Percentiles rank a stretch among this genome's conserved stretches.
These are phyloP conservation scores for Merodon equestris DNA, from an alignment of 2,888 invertebrate genomes.

Conservation along the genomic window DNA sequence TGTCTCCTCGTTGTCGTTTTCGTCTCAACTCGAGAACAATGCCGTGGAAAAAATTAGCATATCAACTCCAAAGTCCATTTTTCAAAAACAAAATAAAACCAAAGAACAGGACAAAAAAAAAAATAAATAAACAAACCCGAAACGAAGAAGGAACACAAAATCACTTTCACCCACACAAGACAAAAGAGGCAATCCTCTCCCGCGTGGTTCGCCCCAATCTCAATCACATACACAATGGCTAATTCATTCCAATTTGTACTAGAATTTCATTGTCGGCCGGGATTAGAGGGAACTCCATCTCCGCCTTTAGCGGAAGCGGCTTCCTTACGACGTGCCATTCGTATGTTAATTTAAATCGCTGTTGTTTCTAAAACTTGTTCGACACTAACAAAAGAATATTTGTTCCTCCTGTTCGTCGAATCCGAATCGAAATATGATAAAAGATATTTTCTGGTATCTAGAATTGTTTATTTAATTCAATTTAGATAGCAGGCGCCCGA, in stretches of 20 bases:
- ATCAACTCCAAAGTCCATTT: conserved; percentile 47
- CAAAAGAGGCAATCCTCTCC: neutral
- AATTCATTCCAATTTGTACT: conserved; percentile 65
- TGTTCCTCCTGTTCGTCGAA: conserved; percentile 12
- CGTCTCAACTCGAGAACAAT: neutral
- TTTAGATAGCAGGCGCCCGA: conserved; percentile 21
- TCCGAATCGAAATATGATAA: conserved; percentile 44
- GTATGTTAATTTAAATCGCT: conserved; percentile 61
- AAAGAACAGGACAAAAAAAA: no score
- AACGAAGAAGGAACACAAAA: conserved; percentile 26
- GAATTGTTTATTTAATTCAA: conserved; percentile 25
- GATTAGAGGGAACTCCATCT: no score
- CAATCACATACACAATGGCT: conserved; percentile 43
- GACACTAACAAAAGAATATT: conserved; percentile 62
- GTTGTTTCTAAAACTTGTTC: conserved; percentile 63
- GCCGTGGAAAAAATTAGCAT: conserved; percentile 47
- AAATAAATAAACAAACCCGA: neutral
- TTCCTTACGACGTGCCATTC: conserved; percentile 31
- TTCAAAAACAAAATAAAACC: neutral
- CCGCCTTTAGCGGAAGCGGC: neutral
- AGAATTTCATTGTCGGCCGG: conserved; percentile 26
- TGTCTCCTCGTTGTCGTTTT: no score
- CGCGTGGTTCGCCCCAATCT: neutral
- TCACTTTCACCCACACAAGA: conserved; percentile 22
- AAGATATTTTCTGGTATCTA: conserved; percentile 20